phyloP scores from a whole-genome alignment of 2,113 vertebrate species.

The Cryptoleucopteryx plumbea region DNA sequence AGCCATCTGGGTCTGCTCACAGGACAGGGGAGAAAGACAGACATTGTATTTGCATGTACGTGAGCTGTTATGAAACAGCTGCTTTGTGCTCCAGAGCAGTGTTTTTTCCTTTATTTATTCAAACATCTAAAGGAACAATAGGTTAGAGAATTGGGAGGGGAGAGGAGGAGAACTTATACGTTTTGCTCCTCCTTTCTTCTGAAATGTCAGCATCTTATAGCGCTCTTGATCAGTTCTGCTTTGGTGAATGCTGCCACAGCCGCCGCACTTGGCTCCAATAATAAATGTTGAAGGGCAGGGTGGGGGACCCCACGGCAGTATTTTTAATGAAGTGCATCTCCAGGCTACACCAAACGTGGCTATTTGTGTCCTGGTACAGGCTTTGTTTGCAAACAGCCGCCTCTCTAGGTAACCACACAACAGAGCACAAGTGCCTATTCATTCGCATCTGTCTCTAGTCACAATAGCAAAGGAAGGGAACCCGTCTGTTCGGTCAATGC shows the following conservation, averaged over 20 bases:
- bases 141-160: neutral
- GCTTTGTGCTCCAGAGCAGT: neutral
- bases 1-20: neutral
- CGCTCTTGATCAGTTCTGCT: neutral
- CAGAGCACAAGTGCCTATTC: neutral
- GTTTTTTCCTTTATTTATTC: neutral
- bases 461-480: neutral
- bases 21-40: neutral
- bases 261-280: rapidly evolving
- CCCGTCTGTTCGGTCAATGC: neutral
- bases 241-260: neutral
- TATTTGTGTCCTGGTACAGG: neutral
- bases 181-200: neutral
- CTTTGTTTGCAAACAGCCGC: slow-evolving; percentile 31
- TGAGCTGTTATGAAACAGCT: neutral
- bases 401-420: slow-evolving; percentile 41
- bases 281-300: neutral
- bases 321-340: slow-evolving; percentile 13
- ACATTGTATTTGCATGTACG: rapidly evolving
- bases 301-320: neutral
- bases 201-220: neutral
- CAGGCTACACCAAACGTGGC: neutral
- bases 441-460: neutral
- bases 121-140: neutral
- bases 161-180: neutral